Base-by-base conservation (phyloP, 2,888 invertebrate species). In the Chesias legatella region DNA sequence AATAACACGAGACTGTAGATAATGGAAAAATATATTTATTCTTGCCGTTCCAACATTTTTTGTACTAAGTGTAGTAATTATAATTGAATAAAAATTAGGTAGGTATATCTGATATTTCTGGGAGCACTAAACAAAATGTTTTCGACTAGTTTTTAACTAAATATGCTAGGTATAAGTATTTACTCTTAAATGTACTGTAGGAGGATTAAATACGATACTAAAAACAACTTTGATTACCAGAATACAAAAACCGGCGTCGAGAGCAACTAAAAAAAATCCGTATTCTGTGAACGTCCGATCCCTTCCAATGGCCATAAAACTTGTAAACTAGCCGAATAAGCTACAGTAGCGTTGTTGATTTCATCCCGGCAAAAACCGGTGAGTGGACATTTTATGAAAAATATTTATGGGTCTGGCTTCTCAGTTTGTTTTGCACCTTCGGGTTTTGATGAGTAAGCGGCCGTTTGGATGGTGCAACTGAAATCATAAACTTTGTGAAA, bases 301-400 rank as follows among this genome's bases (percentile, higher is more conserved):
- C 72, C 67, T 67, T 60, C 64, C 67, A 66, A 71, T 68, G 64
- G 65, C 72, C 69, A 75, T 80, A 76, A 78, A 76, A 72, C 67
- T 69, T 58, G 60, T 63, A 56, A 60, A 68, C 60, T 63, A 61
- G 56, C 58, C 60, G 63, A 68, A 66, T 63, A 64, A 66, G 61
- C 63, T 57, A 21, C 22, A 30, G 33, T 20, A 41, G 32, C 33
- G 24, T 39, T 60, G 63, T 60, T 66, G 63, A 66, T 68, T 64
- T 64, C 57, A 58, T 59, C 57, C 35, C 58, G 45, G 56, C 51
- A 48, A 51, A 58, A 62, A 58, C 43, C 45, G 56, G 59, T 60
- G 67, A 64, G 58, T 52, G 42, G 44, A 48, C 54, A 53, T 61
- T 67, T 67, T 54, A 60, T 65, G 49, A 51, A 56, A 49, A 46